Base-by-base conservation (phyloP, 2,113 vertebrate species). In the Sylvia atricapilla region DNA sequence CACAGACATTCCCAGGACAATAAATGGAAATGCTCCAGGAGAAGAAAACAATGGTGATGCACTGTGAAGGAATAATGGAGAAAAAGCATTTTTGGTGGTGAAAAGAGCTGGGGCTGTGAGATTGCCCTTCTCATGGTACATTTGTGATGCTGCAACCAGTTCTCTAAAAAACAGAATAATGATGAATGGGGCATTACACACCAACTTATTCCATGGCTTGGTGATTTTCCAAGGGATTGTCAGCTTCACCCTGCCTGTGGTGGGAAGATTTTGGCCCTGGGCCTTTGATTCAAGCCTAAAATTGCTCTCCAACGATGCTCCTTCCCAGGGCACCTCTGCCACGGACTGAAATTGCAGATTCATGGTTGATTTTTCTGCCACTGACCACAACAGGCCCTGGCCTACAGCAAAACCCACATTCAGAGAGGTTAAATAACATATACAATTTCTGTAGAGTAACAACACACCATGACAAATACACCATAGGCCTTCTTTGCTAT, bases 11-110 rank as follows among this genome's bases (percentile, higher is more conserved):
- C 46, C 63, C 64, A 60, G 55, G 17, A 97, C 95, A 95, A 95
- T 95, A 93, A 91, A 55, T 88, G 91, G 93, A 97, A 95, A 56
- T 67, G 53, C 44, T 91, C 91, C 90, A 95, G 84, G 35, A 86
- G 79, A 50, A 88, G 59, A 41, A 80, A 94, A 96, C 94, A 96
- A 94, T 95, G 52, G 63, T 86, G 70, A 24, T 67, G 47, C 25
- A 15, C 46, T 33, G 18, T 13, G 52, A 59, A 88, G 84, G 79
- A 93, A 91, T 52, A 75, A 76, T 28, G 56, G 35, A 89, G 74
- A 85, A 85, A 76, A 43, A 39, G 9, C 63, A 88, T 62, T 93
- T 87, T 78, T 78, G 55, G 16, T 63, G 82, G 14, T 64, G 64
- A 93, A 84, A 86, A n/a, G 60, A 84, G 79, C 82, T 84, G 94